These are phyloP conservation scores for Iselma pallidipennis DNA, from an alignment of 2,888 invertebrate species.

Conservation along the genomic window DNA sequence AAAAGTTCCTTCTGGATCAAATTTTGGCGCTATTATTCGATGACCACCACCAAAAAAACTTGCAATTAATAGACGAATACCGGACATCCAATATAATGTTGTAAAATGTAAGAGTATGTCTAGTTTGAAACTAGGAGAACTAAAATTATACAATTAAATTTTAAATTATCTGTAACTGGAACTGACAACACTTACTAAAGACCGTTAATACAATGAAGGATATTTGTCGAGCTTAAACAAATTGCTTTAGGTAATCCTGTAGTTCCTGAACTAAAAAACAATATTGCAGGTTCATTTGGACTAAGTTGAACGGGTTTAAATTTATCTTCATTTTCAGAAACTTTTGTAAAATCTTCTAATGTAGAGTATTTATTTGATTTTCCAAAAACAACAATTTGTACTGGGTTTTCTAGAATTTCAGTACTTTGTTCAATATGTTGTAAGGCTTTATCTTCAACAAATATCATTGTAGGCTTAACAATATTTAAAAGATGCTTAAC, in stretches of 20 bases:
- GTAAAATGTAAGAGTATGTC: conserved; percentile 28
- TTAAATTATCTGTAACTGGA: no score
- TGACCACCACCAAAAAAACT: conserved; percentile 32
- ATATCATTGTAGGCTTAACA: conserved; percentile 36
- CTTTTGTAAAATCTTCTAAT: conserved; percentile 11
- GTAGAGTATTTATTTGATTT: conserved; percentile 24
- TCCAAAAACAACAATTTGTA: conserved; percentile 36
- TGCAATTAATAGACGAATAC: conserved; percentile 25
- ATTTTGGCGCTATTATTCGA: conserved; percentile 31
- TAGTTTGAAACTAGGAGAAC: conserved; percentile 1
- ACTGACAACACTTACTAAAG: neutral
- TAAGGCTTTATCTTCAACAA: conserved; percentile 32
- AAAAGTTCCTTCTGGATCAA: conserved; percentile 32
- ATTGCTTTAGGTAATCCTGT: conserved; percentile 45
- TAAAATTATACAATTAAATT: neutral
- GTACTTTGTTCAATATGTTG: conserved; percentile 26
- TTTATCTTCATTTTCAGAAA: neutral
- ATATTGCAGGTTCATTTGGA: conserved; percentile 31
- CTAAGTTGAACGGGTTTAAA: neutral
- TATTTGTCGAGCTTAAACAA: neutral
- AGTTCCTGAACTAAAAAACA: conserved; percentile 47
- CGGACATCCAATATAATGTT: conserved; percentile 44
- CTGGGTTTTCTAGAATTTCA: conserved; percentile 16
- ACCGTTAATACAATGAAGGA: neutral
- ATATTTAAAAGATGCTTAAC: conserved; percentile 33